Percentiles rank a stretch among this genome's conserved stretches.
Evolutionary conservation across 2,888 invertebrate species (phyloP).

Genomic region (Diaphora mendica): DNA sequence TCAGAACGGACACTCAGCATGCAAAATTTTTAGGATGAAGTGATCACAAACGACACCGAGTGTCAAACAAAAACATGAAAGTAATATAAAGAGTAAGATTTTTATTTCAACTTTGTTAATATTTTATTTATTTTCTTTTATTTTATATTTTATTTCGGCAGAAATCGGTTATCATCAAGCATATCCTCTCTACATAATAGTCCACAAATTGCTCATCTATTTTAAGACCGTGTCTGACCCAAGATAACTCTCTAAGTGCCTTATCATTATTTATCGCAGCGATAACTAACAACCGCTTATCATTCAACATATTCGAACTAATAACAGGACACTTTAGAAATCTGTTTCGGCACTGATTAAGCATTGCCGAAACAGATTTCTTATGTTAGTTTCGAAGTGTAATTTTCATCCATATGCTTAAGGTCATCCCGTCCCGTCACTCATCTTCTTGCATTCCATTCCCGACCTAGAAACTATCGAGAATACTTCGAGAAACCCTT

Average conservation of each 20-base stretch:
- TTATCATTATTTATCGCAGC: constrained; percentile 70
- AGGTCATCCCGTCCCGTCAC: background rate
- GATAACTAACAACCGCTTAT: constrained; percentile 72
- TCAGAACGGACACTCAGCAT: no score
- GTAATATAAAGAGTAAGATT: background rate
- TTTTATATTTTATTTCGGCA: no score
- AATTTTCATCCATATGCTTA: background rate
- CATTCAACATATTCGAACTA: constrained; percentile 58
- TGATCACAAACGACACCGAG: no score
- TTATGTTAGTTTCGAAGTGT: background rate
- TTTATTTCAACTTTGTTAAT: background rate
- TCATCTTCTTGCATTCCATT: background rate
- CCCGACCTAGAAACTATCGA: no score
- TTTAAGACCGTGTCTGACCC: constrained; percentile 68
- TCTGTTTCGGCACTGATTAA: constrained; percentile 19
- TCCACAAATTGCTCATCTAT: constrained; percentile 66
- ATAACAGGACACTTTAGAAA: constrained; percentile 37
- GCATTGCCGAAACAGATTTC: constrained; percentile 16
- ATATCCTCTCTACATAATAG: constrained; percentile 5
- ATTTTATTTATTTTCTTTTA: background rate
- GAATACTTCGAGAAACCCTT: no score
- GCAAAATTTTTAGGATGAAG: no score
- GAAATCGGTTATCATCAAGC: background rate
- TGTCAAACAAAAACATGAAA: no score
- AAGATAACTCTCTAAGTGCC: constrained; percentile 73